Percentiles rank a stretch among this genome's conserved stretches.
phyloP scores from a whole-genome alignment of 2,888 invertebrate genomes.

The Drosophila formosana region DNA sequence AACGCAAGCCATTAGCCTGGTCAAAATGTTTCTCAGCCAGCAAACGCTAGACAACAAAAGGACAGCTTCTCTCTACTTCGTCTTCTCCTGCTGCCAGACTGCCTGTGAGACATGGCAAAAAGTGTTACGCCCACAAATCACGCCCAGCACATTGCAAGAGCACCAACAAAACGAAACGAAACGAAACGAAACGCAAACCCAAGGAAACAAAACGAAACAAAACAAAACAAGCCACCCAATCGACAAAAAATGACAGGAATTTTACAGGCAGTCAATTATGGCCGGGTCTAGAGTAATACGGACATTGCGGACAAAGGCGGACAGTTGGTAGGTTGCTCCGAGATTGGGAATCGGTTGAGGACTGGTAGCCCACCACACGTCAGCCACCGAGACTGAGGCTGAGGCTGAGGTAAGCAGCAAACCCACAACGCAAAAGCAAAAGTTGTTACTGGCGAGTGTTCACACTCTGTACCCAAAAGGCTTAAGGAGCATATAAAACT shows the following conservation, averaged over 20 bases:
- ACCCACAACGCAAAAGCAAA: slow-evolving; percentile 67
- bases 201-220: slow-evolving; percentile 25
- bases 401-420: slow-evolving; percentile 23
- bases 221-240: slow-evolving; percentile 51
- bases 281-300: slow-evolving; percentile 38
- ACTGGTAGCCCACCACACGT: slow-evolving; percentile 47
- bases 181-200: slow-evolving; percentile 44
- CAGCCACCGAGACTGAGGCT: slow-evolving; percentile 26
- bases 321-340: slow-evolving; percentile 2
- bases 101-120: slow-evolving; percentile 25
- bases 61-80: slow-evolving; percentile 5
- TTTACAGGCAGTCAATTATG: slow-evolving; percentile 79
- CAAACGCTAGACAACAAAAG: slow-evolving; percentile 75
- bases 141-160: slow-evolving; percentile 61
- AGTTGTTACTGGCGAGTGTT: slow-evolving; percentile 51
- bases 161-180: slow-evolving; percentile 35
- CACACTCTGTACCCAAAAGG: neutral
- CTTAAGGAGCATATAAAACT: no score
- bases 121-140: slow-evolving; percentile 78
- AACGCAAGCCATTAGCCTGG: slow-evolving; percentile 65
- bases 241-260: slow-evolving; percentile 72
- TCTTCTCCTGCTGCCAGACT: neutral
- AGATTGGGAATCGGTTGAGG: slow-evolving; percentile 13
- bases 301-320: slow-evolving; percentile 43
- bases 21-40: slow-evolving; percentile 51